Base-by-base conservation (phyloP, 2,888 invertebrate species). In the Pediacus dermestoides region DNA sequence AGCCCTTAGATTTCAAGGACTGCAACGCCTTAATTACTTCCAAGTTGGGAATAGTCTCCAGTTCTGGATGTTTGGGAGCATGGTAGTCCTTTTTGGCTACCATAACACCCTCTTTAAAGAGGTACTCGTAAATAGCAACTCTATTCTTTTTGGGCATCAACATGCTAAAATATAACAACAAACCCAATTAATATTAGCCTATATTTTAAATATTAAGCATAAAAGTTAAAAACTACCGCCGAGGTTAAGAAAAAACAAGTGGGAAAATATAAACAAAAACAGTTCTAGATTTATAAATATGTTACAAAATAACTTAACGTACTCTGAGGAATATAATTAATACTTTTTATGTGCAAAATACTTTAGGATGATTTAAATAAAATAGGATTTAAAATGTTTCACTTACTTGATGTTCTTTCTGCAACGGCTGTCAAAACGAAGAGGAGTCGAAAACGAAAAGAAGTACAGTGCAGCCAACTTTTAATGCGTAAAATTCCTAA, bases 81-180 rank as follows among this genome's bases (percentile, higher is more conserved):
- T 94, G 90, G 72, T 90, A 91, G 73, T 99, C 97, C 68, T 99
- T 97, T 72, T 95, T 95, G 6, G 99, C 99, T 60, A 99, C 97
- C 83, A 97, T 88, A 48, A 99, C 99, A 70, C 99, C 99, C 75
- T 99, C 97, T 70, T 94, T 94, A 72, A 97, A 96, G 60, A 97
- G 83, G 76, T 91, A 90, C 71, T 99, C 97, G 73, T 92, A 99
- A 70, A 99, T 97, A 59, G 89, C 78, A 57, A 91, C 87, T 67
- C 95, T 85, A 72, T 95, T 93, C 77, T 91, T 89, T 79, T 96
- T 97, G 64, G 97, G 95, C 94, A 99, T 99, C 92, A 99, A 94
- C 99, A 99, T 99, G 73, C 88, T 93, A 72, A 67, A 73, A 70
- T 41, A 46, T n/a, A n/a, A n/a, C n/a, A n/a, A 38, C 6, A n/a